Evolutionary conservation across 2,888 invertebrate species (phyloP).

Genomic region (Frankliniella intonsa): DNA sequence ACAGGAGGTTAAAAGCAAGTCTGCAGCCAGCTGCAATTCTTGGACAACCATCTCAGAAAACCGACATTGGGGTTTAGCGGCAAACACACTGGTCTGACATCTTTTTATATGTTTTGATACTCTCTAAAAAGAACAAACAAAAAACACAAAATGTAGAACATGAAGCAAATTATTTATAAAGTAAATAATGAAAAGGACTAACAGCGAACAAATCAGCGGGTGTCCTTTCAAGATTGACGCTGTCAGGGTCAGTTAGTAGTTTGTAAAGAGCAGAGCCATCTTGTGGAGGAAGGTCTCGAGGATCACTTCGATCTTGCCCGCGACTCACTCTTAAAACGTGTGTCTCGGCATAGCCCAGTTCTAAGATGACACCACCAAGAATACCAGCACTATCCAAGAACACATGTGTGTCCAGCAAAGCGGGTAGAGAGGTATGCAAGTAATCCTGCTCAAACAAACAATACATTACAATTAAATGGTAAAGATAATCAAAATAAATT

Average conservation of each 20-base stretch:
- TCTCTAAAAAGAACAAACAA: slow-evolving; percentile 45
- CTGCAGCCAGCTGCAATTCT: slow-evolving; percentile 57
- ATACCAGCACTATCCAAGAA: slow-evolving; percentile 50
- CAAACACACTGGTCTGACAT: slow-evolving; percentile 49
- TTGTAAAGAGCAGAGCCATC: slow-evolving; percentile 55
- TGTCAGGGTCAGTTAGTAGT: slow-evolving; percentile 57
- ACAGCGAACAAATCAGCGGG: slow-evolving; percentile 56
- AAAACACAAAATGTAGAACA: slow-evolving; percentile 12
- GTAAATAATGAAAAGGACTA: slow-evolving; percentile 37
- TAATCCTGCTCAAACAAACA: slow-evolving; percentile 45
- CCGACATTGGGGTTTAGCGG: slow-evolving; percentile 47
- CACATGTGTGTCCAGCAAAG: slow-evolving; percentile 53
- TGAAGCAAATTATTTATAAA: slow-evolving; percentile 1
- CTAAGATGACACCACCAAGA: slow-evolving; percentile 52
- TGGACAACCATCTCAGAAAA: slow-evolving; percentile 49
- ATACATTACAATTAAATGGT: neutral
- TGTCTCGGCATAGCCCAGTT: slow-evolving; percentile 55
- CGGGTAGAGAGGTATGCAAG: slow-evolving; percentile 49
- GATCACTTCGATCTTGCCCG: slow-evolving; percentile 50
- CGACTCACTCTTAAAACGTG: slow-evolving; percentile 51
- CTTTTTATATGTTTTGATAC: slow-evolving; percentile 54
- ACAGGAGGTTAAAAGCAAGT: slow-evolving; percentile 55
- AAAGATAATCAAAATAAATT: neutral
- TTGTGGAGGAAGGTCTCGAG: slow-evolving; percentile 52
- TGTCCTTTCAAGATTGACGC: slow-evolving; percentile 54